Evolutionary conservation across 1,140 invertebrate genomes (phyloP), one percentile per base, ranked within the genome.

Genomic region (Drosophila truncata): DNA sequence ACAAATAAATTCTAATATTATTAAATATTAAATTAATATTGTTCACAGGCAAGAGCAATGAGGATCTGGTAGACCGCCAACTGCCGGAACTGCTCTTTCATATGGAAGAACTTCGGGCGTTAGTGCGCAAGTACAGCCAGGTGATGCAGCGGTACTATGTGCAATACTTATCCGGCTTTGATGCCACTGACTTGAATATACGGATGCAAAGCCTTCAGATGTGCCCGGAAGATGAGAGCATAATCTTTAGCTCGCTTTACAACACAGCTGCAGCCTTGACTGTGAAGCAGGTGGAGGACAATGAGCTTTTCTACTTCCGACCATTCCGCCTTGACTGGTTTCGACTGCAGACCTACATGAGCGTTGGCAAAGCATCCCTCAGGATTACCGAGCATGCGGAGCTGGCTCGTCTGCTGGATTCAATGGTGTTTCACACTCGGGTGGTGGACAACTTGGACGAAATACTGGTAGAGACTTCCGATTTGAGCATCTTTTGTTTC

Each of bases 401-500:
- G 80, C 93, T 99, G 13, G 97, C 98, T 14, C 96, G 96, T 47
- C 96, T 99, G 63, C 96, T 99, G 93, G 99, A 99, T 93, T 98
- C 97, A 13, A 96, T 99, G 87, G 95, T 98, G 41, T 99, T 99
- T 91, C 99, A 99, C 92, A 98, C 99, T 0, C 98, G 98, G 93
- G 98, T 99, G 96, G 98, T 99, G 14, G 99, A 99, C 92, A 98
- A 98, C 93, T 94, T 99, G n/a, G 98, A 99, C 93, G 98, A 99
- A 93, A 97, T 99, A 91, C 94, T 99, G 65, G 96, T 97, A 4
- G 99, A 99, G 93, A 98, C 98, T 23, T 99, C 98, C 2, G 99
- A 99, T 94, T 94, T 99, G 9, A 99, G 98, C 0, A 96, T 99
- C 67, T 99, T 99, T 91, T 99, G 97, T 92, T 99, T 99, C 93